Base-by-base conservation (phyloP, 2,113 vertebrate genomes). In the Seriola dumerili region DNA sequence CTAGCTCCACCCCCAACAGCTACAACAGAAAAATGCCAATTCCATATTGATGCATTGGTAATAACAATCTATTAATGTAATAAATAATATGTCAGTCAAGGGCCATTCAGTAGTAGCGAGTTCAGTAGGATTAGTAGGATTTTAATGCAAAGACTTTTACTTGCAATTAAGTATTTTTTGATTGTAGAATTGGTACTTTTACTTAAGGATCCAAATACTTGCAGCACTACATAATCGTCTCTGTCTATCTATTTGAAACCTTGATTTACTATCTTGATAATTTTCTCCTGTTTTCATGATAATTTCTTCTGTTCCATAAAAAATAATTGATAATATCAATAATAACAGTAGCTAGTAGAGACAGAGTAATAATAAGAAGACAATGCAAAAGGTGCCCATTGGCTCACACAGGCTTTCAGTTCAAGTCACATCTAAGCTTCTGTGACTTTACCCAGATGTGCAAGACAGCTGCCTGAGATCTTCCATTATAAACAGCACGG, bases 401-500 rank as follows among this genome's bases (percentile, higher is more conserved):
- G 70, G 34, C 57, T 78, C 38, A 32, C 34, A 36, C 21, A 61
- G 36, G 12, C 36, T 76, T 74, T 78, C 42, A 59, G 44, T 61
- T 61, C 25, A 65, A 76, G 54, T 71, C 38, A 72, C 69, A 38
- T 32, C 54, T 68, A 62, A 67, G 55, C 76, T 38, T 29, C 10
- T 59, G 54, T 65, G 85, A 78, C 36, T 78, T 83, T 23, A 52
- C 25, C 66, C 78, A 80, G 87, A 87, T 77, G 84, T 84, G 71
- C 40, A 16, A 55, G 88, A 87, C 89, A 91, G 84, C 85, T 91
- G 76, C 76, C 74, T 76, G 82, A 75, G 64, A 69, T 80, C 70
- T 76, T 88, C 74, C 52, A 79, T 83, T 85, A 83, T 58, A 71
- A 86, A 76, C 80, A 80, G 75, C 3, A 12, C 4, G 77, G 87